phyloP scores from a whole-genome alignment of 1,140 invertebrate genomes.

The Lethocerus indicus region DNA sequence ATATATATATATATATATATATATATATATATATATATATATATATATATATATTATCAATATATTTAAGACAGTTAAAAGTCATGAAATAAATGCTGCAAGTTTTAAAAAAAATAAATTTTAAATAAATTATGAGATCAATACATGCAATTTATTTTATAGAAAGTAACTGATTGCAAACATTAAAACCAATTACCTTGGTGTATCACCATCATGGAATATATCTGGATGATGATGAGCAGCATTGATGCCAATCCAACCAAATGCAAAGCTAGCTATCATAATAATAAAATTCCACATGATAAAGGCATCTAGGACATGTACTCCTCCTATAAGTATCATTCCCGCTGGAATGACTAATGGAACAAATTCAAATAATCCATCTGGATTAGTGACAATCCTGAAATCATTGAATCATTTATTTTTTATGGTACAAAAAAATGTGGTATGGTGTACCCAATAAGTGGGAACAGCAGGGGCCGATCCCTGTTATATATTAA shows the following conservation, averaged over 20 bases:
- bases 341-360: slow-evolving; percentile 33
- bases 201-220: slow-evolving; percentile 63
- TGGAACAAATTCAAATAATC: slow-evolving; percentile 27
- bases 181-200: slow-evolving; percentile 25
- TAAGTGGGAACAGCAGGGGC: no score
- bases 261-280: slow-evolving; percentile 41
- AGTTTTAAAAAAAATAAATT: slow-evolving; percentile 6
- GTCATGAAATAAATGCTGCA: not conserved
- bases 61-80: no score
- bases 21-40: not conserved
- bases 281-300: slow-evolving; percentile 39
- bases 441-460: no score
- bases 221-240: slow-evolving; percentile 70
- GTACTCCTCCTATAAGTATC: slow-evolving; percentile 24
- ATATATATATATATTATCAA: not conserved
- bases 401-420: slow-evolving; percentile 11
- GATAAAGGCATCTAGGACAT: slow-evolving; percentile 21
- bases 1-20: not conserved
- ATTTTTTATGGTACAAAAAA: no score
- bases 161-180: no score
- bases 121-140: slow-evolving; percentile 6
- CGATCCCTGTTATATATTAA: no score
- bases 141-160: no score
- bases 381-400: slow-evolving; percentile 15
- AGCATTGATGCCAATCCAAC: slow-evolving; percentile 48